Evolutionary conservation across 2,888 invertebrate genomes (phyloP).

Genomic region (Eupithecia pulchellata): DNA sequence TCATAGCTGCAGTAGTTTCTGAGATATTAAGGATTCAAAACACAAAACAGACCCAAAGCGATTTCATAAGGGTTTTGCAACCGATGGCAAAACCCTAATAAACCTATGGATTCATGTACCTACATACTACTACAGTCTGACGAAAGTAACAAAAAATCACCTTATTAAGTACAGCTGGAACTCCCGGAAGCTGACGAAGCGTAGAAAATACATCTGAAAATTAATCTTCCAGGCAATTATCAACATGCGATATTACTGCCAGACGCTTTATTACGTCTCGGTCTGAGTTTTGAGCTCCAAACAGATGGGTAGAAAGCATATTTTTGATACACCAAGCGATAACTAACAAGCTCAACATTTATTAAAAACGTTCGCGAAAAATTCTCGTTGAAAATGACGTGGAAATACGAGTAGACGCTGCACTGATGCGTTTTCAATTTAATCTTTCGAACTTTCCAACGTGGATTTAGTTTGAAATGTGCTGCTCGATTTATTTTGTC

Average conservation of each 20-base stretch:
- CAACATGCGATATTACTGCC: constrained; percentile 52
- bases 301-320: constrained; percentile 59
- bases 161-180: neutral
- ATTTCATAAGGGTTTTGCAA: too few relatives aligned
- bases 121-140: neutral
- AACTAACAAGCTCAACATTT: constrained; percentile 58
- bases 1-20: too few relatives aligned
- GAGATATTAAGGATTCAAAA: too few relatives aligned
- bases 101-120: neutral
- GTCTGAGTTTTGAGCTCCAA: constrained; percentile 50
- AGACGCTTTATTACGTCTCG: constrained; percentile 66
- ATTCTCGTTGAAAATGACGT: constrained; percentile 51
- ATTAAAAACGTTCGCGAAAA: constrained; percentile 64
- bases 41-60: too few relatives aligned
- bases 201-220: constrained; percentile 31
- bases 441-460: constrained; percentile 41
- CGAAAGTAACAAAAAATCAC: neutral
- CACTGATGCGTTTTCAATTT: constrained; percentile 52
- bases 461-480: constrained; percentile 27
- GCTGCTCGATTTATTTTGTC: constrained; percentile 22
- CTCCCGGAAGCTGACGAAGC: neutral
- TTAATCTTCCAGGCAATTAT: constrained; percentile 55
- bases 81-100: too few relatives aligned
- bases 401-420: constrained; percentile 32
- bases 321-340: constrained; percentile 68